These are phyloP conservation scores for Thalassarche chlororhynchos DNA, from an alignment of 2,113 vertebrate species.

Conservation along the genomic window DNA sequence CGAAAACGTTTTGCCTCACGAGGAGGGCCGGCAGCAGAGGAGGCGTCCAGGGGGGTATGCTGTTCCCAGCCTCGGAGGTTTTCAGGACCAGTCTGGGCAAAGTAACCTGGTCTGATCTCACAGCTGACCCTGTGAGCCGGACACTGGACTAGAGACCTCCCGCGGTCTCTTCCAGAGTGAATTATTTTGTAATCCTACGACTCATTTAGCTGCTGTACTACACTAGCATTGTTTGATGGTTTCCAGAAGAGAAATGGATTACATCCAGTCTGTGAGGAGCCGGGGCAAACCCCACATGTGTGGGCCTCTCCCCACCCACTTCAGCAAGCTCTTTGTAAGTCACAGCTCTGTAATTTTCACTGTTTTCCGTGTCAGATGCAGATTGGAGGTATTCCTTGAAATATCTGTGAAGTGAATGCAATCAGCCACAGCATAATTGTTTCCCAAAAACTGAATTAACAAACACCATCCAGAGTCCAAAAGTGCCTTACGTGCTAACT, in stretches of 20 bases:
- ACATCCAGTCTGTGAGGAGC: not conserved
- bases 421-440: conserved; percentile 23
- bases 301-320: not conserved
- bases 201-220: not conserved
- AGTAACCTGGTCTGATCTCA: not conserved
- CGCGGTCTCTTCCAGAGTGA: not conserved
- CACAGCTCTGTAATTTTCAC: not conserved
- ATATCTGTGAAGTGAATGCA: not conserved
- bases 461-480: not conserved
- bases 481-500: not conserved
- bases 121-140: not conserved
- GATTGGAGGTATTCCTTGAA: not conserved
- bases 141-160: not conserved
- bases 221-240: not conserved
- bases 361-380: not conserved
- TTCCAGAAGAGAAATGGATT: not conserved
- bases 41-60: too few species aligned
- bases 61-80: not conserved
- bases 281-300: not conserved
- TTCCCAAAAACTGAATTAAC: not conserved
- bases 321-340: not conserved
- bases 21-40: not conserved
- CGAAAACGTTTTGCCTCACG: not conserved
- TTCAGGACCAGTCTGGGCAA: not conserved
- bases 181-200: not conserved